These are phyloP conservation scores for Papilio demoleus DNA, from an alignment of 2,888 invertebrate species.

Conservation along the genomic window DNA sequence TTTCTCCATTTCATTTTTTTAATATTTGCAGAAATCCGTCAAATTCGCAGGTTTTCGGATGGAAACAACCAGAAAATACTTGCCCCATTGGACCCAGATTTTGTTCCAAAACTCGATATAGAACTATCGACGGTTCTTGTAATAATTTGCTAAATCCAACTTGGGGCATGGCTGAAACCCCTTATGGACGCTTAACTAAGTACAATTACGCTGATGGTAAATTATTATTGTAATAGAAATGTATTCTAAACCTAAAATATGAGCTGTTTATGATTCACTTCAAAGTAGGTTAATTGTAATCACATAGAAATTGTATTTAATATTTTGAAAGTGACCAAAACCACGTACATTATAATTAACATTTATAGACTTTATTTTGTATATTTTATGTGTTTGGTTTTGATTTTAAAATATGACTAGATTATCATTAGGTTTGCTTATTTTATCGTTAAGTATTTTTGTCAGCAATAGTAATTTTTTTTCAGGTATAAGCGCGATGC, in stretches of 20 bases:
- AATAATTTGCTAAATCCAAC: conserved; percentile 94
- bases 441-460: neutral
- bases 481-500: conserved; percentile 86
- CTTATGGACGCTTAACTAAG: conserved; percentile 85
- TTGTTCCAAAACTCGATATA: conserved; percentile 15
- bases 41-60: neutral
- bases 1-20: neutral
- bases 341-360: neutral
- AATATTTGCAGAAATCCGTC: neutral
- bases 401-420: neutral
- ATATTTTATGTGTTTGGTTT: neutral
- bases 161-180: conserved; percentile 91
- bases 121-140: conserved; percentile 85
- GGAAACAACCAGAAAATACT: neutral
- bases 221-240: conserved; percentile 43
- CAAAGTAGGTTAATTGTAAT: neutral
- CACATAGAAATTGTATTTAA: neutral
- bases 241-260: neutral
- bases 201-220: conserved; percentile 88
- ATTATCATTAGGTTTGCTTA: too few relatives aligned
- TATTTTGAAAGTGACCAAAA: neutral
- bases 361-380: neutral
- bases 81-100: neutral
- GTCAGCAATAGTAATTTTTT: conserved; percentile 5
- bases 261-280: neutral